Evolutionary conservation across 2,797 vertebrate genomes (phyloP).

Genomic region (Gadopsis bispinosus): DNA sequence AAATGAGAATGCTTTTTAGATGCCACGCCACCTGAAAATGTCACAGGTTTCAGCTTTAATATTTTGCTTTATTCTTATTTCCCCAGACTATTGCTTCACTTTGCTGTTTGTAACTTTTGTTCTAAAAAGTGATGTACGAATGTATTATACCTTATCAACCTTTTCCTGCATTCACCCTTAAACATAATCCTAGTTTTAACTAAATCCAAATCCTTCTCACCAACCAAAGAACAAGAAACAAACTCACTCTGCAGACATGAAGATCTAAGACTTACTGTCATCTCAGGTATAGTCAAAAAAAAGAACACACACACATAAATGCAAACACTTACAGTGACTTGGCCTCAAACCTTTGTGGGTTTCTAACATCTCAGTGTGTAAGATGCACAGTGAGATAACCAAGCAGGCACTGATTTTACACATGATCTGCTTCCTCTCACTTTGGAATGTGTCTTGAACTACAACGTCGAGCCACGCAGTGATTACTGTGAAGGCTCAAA

Average conservation of each 20-base stretch:
- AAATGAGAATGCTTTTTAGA: not conserved
- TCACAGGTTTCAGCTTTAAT: not conserved
- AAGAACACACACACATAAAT: not conserved
- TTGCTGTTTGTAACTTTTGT: not conserved
- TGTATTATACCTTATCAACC: not conserved
- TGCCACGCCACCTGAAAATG: not conserved
- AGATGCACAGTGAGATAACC: not conserved
- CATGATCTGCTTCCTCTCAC: slow-evolving; percentile 9
- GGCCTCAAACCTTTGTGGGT: slow-evolving; percentile 8
- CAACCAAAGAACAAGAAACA: not conserved
- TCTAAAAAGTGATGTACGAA: not conserved
- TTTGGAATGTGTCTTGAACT: slow-evolving; percentile 16
- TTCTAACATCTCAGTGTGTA: not conserved
- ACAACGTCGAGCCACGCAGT: slow-evolving; percentile 14
- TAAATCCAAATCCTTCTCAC: not conserved
- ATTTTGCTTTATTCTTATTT: not conserved
- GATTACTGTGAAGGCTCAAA: slow-evolving; percentile 37
- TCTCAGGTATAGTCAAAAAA: not conserved
- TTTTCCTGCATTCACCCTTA: not conserved
- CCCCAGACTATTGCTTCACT: not conserved
- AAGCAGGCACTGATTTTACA: slow-evolving; percentile 18
- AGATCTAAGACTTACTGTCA: not conserved
- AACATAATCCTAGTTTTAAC: not conserved
- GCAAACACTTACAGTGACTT: not conserved
- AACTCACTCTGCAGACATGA: not conserved